Base-by-base conservation (phyloP, 1,140 invertebrate species). In the Colletes latitarsis region DNA sequence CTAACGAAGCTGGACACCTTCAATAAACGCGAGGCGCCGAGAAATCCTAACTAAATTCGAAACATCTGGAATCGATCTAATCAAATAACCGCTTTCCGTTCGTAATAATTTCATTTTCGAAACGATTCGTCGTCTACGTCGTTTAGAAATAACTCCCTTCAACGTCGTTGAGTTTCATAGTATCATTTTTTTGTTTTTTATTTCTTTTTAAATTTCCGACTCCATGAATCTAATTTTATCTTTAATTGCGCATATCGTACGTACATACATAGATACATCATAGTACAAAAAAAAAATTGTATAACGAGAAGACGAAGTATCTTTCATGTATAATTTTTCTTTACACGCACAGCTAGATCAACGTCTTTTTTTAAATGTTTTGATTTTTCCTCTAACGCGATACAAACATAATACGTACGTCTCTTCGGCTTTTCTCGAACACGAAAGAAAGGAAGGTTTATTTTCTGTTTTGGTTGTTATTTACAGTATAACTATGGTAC, bases 401-500 rank as follows among this genome's bases (percentile, higher is more conserved):
- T 78, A 46, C 49, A 72, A 78, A 72, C 46, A 14, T 19, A 15
- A 55, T 46, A 30, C 30, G 30, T 30, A 14, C 39, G n/a, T 78
- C 30, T 72, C 57, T 30, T 60, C n/a, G 9, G 5, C 39, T 12
- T 52, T 30, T 64, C 21, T 64, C 41, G 6, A 39, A 53, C 53
- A 39, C 49, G 69, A 78, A 62, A 73, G 39, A 71, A 60, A 52
- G 49, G 49, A 55, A n/a, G 43, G 55, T 39, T 71, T 46, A 46
- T 46, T 83, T 77, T 73, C 6, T 55, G 9, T 15, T 71, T 71
- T 43, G 21, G 14, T 63, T 55, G 4, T 79, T 79, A 79, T 79
- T 73, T 79, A 79, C 77, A 79, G 53, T 79, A 73, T 77, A 62
- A 53, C 19, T 79, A 79, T 79, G 52, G 41, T 39, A 73, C 19